Conservation (phyloP, 2,113 vertebrate genomes). For the Corythornis vintsioides region DNA sequence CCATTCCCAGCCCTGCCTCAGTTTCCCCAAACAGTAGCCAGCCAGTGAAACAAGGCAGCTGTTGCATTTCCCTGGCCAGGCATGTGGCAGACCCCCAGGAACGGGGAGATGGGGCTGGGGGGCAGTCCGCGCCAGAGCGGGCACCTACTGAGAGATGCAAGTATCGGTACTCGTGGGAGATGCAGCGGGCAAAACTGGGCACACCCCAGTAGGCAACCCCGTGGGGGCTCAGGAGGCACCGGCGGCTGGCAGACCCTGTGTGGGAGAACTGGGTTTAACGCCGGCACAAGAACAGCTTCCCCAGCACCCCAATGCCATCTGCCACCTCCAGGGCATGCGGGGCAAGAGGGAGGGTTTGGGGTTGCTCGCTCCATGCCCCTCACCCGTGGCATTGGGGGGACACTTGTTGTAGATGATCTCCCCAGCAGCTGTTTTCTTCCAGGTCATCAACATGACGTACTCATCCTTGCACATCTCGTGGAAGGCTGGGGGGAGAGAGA, state of each 20-base stretch:
- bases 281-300: rapidly evolving
- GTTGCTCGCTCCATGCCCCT: background rate
- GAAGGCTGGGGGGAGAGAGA: conserved; percentile 71
- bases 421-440: conserved; percentile 94
- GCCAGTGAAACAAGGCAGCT: rapidly evolving
- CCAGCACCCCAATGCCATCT: rapidly evolving
- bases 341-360: rapidly evolving
- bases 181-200: conserved; percentile 98
- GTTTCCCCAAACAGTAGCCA: background rate
- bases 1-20: background rate
- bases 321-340: too few species aligned
- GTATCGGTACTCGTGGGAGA: conserved; percentile 97
- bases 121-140: background rate
- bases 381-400: conserved; percentile 95
- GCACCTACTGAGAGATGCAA: conserved; percentile 92
- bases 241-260: conserved; percentile 96
- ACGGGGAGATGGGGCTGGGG: background rate
- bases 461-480: conserved; percentile 96
- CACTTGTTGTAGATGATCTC: conserved; percentile 98
- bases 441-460: conserved; percentile 87
- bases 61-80: background rate
- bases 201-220: conserved; percentile 96
- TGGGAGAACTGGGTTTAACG: rapidly evolving
- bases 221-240: conserved; percentile 94
- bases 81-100: background rate